Evolutionary conservation across 2,888 invertebrate species (phyloP).

Genomic region (Pyrochroa serraticornis): DNA sequence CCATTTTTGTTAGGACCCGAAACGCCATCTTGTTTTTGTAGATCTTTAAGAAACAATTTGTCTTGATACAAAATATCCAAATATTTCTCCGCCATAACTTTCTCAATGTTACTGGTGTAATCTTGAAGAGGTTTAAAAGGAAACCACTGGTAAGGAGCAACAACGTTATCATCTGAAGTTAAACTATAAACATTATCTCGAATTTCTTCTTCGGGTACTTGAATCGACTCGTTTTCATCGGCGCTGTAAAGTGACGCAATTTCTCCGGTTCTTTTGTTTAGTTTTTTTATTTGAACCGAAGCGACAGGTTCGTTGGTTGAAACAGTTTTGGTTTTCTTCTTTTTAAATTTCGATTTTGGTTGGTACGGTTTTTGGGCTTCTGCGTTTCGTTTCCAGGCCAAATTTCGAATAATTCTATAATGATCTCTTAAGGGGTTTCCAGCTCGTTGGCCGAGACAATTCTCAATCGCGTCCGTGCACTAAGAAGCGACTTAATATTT

Average conservation of each 20-base stretch:
- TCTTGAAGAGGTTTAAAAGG: conserved; percentile 52
- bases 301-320: conserved; percentile 33
- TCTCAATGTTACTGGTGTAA: conserved; percentile 54
- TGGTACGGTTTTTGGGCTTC: conserved; percentile 47
- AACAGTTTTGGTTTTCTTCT: conserved; percentile 38
- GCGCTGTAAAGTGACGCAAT: not conserved
- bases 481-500: too few species aligned
- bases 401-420: conserved; percentile 53
- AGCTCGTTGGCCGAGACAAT: conserved; percentile 52
- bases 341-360: conserved; percentile 40
- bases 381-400: conserved; percentile 53
- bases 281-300: conserved; percentile 21
- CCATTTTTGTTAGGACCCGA: conserved; percentile 54
- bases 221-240: not conserved
- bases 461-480: conserved; percentile 56
- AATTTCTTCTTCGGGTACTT: not conserved
- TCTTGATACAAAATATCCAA: conserved; percentile 57
- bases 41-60: conserved; percentile 55
- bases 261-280: conserved; percentile 10
- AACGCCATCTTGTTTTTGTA: conserved; percentile 48
- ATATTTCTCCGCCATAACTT: conserved; percentile 57
- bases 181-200: conserved; percentile 49
- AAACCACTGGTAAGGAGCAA: conserved; percentile 46
- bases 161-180: conserved; percentile 42
- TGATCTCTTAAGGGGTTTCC: conserved; percentile 56